These are phyloP conservation scores for Caracal caracal DNA, from an alignment of 2,113 vertebrate species.

Conservation along the genomic window DNA sequence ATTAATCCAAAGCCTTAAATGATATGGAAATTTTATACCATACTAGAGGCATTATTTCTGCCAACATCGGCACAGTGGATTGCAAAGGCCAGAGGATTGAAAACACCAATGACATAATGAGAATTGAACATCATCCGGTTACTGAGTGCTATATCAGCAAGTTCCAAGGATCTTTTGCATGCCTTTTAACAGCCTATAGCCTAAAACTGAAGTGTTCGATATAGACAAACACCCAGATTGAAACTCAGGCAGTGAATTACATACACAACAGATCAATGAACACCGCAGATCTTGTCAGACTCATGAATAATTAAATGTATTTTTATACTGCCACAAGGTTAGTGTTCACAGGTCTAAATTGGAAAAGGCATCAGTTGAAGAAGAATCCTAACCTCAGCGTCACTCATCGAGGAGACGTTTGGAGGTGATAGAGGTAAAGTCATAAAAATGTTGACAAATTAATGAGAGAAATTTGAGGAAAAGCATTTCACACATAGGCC, in stretches of 20 bases:
- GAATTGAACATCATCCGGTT: not conserved
- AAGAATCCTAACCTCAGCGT: not conserved
- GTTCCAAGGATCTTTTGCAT: not conserved
- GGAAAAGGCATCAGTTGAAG: constrained; percentile 40
- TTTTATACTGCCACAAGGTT: constrained; percentile 27
- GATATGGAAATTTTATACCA: not conserved
- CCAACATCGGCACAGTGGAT: not conserved
- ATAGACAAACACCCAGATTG: constrained; percentile 25
- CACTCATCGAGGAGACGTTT: not conserved
- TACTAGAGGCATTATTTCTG: constrained; percentile 8
- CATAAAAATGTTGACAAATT: constrained; percentile 27
- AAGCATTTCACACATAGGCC: not conserved
- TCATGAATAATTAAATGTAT: constrained; percentile 73
- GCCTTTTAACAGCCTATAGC: not conserved
- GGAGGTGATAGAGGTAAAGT: not conserved
- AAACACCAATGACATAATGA: not conserved
- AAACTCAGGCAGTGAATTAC: constrained; percentile 47
- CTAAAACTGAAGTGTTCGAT: constrained; percentile 38
- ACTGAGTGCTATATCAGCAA: not conserved
- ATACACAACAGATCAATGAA: constrained; percentile 68
- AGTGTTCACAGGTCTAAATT: constrained; percentile 29
- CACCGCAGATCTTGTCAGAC: constrained; percentile 55
- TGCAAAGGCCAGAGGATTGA: not conserved
- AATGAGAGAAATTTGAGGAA: constrained; percentile 19
- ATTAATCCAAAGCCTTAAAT: constrained; percentile 24